These are phyloP conservation scores for Eupithecia centaureata DNA, from an alignment of 2,888 invertebrate genomes.

Conservation along the genomic window DNA sequence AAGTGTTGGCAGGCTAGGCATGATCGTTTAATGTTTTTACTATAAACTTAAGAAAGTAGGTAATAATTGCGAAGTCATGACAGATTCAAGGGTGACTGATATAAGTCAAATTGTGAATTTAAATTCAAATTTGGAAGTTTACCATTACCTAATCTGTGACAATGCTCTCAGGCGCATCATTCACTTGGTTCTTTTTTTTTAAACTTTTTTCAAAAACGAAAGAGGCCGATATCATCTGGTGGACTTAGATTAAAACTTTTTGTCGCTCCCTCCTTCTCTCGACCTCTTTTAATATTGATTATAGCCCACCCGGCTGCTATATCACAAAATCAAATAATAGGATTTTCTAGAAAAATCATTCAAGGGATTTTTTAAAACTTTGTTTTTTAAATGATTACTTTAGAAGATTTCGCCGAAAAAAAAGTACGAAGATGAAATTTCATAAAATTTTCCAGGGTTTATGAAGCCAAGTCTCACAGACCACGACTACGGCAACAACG, in stretches of 20 bases:
- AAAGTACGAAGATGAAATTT: not conserved
- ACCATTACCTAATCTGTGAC: not conserved
- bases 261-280: too few relatives aligned
- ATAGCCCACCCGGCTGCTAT: not conserved
- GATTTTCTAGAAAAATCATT: too few relatives aligned
- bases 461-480: conserved; percentile 90
- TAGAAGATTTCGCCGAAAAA: not conserved
- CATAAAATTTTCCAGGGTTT: conserved; percentile 84
- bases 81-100: too few relatives aligned
- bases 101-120: not conserved
- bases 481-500: conserved; percentile 93
- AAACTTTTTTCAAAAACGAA: not conserved
- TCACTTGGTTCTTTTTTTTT: too few relatives aligned
- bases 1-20: too few relatives aligned
- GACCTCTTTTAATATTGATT: not conserved
- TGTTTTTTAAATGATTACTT: too few relatives aligned
- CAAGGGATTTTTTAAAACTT: too few relatives aligned
- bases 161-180: not conserved
- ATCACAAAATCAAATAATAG: not conserved
- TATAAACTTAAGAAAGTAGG: too few relatives aligned
- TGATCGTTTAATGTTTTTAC: too few relatives aligned
- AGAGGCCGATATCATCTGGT: not conserved
- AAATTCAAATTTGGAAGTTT: not conserved
- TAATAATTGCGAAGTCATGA: too few relatives aligned
- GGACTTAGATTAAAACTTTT: not conserved